These are phyloP conservation scores for Prolemur simus DNA, from an alignment of 2,113 vertebrate genomes.

Conservation along the genomic window DNA sequence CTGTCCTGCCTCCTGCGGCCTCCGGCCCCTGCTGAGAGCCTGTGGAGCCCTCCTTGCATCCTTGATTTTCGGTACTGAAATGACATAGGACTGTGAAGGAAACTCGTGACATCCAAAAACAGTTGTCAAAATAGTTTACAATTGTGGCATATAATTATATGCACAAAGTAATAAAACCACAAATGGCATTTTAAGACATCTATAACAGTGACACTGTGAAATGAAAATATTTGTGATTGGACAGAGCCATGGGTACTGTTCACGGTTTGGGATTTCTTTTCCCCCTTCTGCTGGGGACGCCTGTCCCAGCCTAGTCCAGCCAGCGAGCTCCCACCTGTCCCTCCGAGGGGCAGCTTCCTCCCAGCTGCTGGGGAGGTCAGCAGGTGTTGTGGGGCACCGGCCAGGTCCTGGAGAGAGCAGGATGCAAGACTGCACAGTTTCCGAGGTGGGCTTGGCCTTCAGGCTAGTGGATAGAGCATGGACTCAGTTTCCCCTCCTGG, in stretches of 20 bases:
- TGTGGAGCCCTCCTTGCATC: background rate
- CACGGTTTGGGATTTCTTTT: background rate
- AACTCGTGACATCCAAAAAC: background rate
- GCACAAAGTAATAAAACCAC: background rate
- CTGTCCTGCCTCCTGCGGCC: background rate
- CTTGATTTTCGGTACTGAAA: background rate
- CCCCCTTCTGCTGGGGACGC: background rate
- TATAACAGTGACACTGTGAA: fast-evolving
- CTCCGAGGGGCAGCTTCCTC: background rate
- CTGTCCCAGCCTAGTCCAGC: background rate
- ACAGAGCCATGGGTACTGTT: background rate
- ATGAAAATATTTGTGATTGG: background rate
- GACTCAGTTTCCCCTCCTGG: background rate
- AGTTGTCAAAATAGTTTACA: background rate
- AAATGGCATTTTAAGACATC: background rate
- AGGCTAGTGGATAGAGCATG: background rate
- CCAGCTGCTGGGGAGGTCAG: background rate
- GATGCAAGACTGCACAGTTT: background rate
- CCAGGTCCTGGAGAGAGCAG: background rate
- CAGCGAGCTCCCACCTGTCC: background rate
- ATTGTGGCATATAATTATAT: fast-evolving
- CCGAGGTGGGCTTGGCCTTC: background rate
- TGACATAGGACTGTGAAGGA: background rate
- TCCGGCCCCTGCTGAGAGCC: too few relatives aligned
- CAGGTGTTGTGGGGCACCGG: too few relatives aligned